phyloP scores from a whole-genome alignment of 2,113 vertebrate genomes.

The Tringa solitaria region DNA sequence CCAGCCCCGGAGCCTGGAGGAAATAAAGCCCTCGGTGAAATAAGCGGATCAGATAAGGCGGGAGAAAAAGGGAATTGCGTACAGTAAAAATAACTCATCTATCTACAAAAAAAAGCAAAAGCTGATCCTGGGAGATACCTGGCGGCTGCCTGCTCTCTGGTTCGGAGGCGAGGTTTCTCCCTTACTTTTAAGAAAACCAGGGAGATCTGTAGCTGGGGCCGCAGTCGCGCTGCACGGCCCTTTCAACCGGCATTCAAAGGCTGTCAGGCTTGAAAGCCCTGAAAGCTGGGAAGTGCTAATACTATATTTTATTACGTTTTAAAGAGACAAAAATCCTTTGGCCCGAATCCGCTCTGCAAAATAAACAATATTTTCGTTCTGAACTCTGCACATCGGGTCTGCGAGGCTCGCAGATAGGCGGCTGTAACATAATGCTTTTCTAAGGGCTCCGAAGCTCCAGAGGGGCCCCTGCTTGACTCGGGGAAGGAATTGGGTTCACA shows the following conservation, averaged over 20 bases:
- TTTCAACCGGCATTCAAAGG: not conserved
- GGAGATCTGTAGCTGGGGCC: not conserved
- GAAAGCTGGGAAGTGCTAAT: not conserved
- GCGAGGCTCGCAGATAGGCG: not conserved
- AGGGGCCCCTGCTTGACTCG: not conserved
- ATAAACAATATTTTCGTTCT: not conserved
- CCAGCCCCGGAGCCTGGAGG: conserved; percentile 4
- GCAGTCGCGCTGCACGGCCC: fast-evolving
- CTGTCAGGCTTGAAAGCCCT: not conserved
- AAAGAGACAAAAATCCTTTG: conserved; percentile 8
- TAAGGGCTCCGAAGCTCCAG: not conserved
- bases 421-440: not conserved
- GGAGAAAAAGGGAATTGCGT: conserved; percentile 30
- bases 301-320: not conserved
- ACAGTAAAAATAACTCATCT: conserved; percentile 25
- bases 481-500: conserved; percentile 49
- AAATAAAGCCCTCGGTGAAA: conserved; percentile 60
- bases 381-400: fast-evolving
- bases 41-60: conserved; percentile 60
- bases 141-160: fast-evolving
- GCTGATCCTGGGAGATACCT: not conserved
- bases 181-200: not conserved
- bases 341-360: not conserved
- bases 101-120: not conserved
- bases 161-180: too few relatives aligned